Percentiles rank a stretch among this genome's conserved stretches.
Evolutionary conservation across 2,797 vertebrate species (phyloP).

Genomic region (Poeciliopsis paucimaculata): DNA sequence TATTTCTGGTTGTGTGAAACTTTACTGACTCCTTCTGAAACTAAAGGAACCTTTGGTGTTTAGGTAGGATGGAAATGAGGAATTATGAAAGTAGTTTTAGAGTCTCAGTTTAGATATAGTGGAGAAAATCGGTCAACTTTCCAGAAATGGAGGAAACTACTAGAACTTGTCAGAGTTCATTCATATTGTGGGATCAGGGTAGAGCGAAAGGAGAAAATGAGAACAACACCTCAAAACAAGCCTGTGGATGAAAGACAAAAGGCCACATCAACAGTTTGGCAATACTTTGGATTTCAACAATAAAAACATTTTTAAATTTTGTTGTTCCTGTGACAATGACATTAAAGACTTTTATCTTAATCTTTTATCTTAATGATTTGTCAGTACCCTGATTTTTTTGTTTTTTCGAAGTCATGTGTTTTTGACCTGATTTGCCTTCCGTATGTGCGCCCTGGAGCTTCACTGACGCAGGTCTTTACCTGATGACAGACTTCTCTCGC

Average conservation of each 20-base stretch:
- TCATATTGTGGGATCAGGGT: not conserved
- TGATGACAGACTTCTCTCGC: not conserved
- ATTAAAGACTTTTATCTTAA: too few relatives aligned
- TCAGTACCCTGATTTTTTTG: not conserved
- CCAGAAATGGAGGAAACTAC: not conserved
- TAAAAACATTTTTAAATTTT: not conserved
- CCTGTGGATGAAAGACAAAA: too few relatives aligned
- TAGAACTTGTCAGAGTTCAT: too few relatives aligned
- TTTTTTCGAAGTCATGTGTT: not conserved
- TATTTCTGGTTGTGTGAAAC: not conserved
- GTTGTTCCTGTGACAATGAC: too few relatives aligned
- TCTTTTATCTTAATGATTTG: not conserved
- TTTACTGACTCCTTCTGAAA: too few relatives aligned
- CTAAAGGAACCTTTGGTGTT: not conserved
- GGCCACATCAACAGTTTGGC: not conserved
- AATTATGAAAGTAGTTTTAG: not conserved
- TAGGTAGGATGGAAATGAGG: not conserved
- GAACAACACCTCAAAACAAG: not conserved
- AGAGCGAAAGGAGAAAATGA: not conserved
- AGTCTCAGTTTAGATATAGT: not conserved
- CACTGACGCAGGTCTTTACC: not conserved
- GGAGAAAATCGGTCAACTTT: not conserved
- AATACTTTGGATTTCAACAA: not conserved
- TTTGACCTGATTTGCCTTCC: not conserved
- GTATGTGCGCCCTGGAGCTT: not conserved